Conservation (phyloP, 2,888 invertebrate species). For the Dendrolimus houi region DNA sequence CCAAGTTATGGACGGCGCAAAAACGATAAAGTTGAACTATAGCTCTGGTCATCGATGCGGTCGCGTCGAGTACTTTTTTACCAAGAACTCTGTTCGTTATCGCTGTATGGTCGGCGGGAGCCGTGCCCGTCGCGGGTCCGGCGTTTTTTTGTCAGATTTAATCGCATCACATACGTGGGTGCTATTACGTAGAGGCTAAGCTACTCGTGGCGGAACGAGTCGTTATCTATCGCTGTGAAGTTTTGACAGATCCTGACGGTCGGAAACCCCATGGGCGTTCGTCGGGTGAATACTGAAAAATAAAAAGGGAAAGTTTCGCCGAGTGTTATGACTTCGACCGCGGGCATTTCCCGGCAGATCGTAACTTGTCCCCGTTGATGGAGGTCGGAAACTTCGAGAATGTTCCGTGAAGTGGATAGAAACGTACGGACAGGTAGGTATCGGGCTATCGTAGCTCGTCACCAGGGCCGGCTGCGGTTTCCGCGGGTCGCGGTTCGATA, state of each 20-base stretch:
- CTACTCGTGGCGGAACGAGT: background rate
- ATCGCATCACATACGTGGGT: conserved; percentile 29
- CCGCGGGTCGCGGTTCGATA: conserved; percentile 44
- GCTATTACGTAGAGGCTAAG: conserved; percentile 3
- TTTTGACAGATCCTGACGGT: conserved; percentile 13
- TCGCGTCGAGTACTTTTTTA: conserved; percentile 58
- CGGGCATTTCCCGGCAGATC: conserved; percentile 14
- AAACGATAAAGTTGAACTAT: conserved; percentile 75
- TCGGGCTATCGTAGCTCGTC: conserved; percentile 18
- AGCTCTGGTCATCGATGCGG: conserved; percentile 66
- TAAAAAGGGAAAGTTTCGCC: conserved; percentile 20
- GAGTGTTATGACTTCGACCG: conserved; percentile 34
- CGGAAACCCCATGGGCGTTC: conserved; percentile 3
- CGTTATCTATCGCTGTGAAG: conserved; percentile 17
- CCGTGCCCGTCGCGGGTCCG: conserved; percentile 12
- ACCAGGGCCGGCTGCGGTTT: conserved; percentile 40
- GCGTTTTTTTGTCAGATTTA: conserved; percentile 39
- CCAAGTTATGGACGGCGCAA: conserved; percentile 68
- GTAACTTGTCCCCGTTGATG: conserved; percentile 37
- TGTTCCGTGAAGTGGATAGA: conserved; percentile 21
- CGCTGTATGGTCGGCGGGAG: conserved; percentile 26
- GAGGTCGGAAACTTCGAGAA: conserved; percentile 34
- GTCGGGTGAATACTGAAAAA: conserved; percentile 10
- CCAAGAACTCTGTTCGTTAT: conserved; percentile 58
- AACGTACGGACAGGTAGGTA: conserved; percentile 19